These are phyloP conservation scores for Drosophila merina DNA, from an alignment of 2,888 invertebrate species.

Conservation along the genomic window DNA sequence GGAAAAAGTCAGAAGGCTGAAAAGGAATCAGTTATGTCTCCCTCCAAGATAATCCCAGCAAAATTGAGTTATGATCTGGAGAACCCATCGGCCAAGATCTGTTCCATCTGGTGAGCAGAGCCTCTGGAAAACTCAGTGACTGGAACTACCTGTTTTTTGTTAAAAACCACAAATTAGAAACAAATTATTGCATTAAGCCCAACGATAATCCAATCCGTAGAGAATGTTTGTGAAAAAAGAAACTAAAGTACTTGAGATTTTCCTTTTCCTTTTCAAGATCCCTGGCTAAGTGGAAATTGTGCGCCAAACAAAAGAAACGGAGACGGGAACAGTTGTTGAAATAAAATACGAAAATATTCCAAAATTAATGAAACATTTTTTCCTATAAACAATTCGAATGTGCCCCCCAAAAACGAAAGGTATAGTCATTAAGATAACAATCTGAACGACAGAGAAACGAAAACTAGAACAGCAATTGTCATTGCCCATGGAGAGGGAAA, in stretches of 20 bases:
- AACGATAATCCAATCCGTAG: slow-evolving; percentile 35
- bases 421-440: slow-evolving; percentile 81
- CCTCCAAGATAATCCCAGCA: slow-evolving; percentile 18
- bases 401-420: slow-evolving; percentile 46
- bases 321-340: slow-evolving; percentile 65
- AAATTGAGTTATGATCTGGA: slow-evolving; percentile 25
- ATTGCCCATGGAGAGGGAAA: slow-evolving; percentile 45
- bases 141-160: slow-evolving; percentile 43
- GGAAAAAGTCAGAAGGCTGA: slow-evolving; percentile 18
- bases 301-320: slow-evolving; percentile 39
- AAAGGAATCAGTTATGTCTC: not conserved
- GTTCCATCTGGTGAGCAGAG: slow-evolving; percentile 27
- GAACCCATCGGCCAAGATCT: slow-evolving; percentile 13
- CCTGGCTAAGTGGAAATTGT: slow-evolving; percentile 67
- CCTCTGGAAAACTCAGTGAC: slow-evolving; percentile 36
- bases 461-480: slow-evolving; percentile 75
- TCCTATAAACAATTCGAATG: slow-evolving; percentile 15
- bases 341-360: slow-evolving; percentile 69
- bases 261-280: slow-evolving; percentile 50
- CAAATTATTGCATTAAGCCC: slow-evolving; percentile 62
- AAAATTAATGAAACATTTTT: slow-evolving; percentile 66
- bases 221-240: slow-evolving; percentile 46
- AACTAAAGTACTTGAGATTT: slow-evolving; percentile 59
- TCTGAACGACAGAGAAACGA: slow-evolving; percentile 58
- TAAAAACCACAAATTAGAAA: slow-evolving; percentile 73